phyloP scores from a whole-genome alignment of 2,888 invertebrate species.

The Pyrrhosoma nymphula region DNA sequence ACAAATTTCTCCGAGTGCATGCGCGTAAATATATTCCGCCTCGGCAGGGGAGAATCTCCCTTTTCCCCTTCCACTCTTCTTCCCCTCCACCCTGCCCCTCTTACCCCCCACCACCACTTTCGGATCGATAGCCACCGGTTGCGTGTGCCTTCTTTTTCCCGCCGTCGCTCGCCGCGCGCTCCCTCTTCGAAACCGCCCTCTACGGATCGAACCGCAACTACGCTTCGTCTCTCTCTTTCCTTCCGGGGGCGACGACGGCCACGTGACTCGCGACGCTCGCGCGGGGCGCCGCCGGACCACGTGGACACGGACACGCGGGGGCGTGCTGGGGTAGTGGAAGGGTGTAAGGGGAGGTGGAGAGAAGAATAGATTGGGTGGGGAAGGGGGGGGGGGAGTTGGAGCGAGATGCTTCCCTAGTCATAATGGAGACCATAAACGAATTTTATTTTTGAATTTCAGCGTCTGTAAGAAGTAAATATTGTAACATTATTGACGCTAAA shows the following conservation, averaged over 20 bases:
- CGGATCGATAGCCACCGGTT: slow-evolving; percentile 65
- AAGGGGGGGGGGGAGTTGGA: no score
- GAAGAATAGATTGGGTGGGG: no score
- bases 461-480: no score
- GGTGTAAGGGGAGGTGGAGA: no score
- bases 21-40: neutral
- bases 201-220: slow-evolving; percentile 15
- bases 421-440: no score
- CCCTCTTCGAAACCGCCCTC: neutral
- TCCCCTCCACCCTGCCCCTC: neutral
- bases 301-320: neutral
- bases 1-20: neutral
- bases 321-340: neutral
- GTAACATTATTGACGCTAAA: no score
- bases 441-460: no score
- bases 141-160: neutral
- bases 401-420: no score
- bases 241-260: neutral
- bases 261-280: slow-evolving; percentile 9
- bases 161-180: neutral
- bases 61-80: neutral
- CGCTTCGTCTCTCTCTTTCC: neutral
- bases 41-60: neutral
- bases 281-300: neutral
- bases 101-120: neutral